These are phyloP conservation scores for Leucophenga varia DNA, from an alignment of 1,140 invertebrate species.

Conservation along the genomic window DNA sequence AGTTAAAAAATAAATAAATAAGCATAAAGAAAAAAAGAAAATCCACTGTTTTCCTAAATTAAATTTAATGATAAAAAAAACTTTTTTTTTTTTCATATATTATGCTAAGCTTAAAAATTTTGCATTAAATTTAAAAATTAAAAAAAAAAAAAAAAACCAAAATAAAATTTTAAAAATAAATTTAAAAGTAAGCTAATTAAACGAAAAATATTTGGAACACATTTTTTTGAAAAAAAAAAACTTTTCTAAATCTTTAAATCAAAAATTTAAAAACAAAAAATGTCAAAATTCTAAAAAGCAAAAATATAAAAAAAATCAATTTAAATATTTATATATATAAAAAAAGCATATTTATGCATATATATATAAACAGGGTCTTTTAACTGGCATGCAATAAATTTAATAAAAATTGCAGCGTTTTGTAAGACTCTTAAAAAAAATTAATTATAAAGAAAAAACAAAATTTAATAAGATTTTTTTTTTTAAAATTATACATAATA, in stretches of 20 bases:
- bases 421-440: background rate
- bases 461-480: conserved; percentile 15
- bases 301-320: conserved; percentile 9
- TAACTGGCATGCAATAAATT: conserved; percentile 24
- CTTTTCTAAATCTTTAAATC: conserved; percentile 34
- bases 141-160: conserved; percentile 12
- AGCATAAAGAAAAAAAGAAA: conserved; percentile 15
- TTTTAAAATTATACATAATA: conserved; percentile 14
- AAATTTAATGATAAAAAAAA: conserved; percentile 23
- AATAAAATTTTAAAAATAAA: conserved; percentile 8
- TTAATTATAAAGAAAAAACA: too few relatives aligned
- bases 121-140: conserved; percentile 31
- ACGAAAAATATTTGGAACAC: conserved; percentile 39
- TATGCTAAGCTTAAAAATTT: conserved; percentile 19
- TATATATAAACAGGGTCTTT: conserved; percentile 21
- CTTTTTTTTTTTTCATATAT: conserved; percentile 4
- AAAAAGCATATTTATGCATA: conserved; percentile 21
- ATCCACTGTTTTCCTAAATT: conserved; percentile 27
- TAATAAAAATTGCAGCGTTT: conserved; percentile 11
- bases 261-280: too few relatives aligned
- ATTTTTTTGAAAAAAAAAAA: conserved; percentile 34
- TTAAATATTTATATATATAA: conserved; percentile 12
- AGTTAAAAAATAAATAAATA: conserved; percentile 34
- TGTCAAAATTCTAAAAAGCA: conserved; percentile 10
- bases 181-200: conserved; percentile 10